Conservation (phyloP, 92 coral and sea anemone species). For the Paramuricea clavata region DNA sequence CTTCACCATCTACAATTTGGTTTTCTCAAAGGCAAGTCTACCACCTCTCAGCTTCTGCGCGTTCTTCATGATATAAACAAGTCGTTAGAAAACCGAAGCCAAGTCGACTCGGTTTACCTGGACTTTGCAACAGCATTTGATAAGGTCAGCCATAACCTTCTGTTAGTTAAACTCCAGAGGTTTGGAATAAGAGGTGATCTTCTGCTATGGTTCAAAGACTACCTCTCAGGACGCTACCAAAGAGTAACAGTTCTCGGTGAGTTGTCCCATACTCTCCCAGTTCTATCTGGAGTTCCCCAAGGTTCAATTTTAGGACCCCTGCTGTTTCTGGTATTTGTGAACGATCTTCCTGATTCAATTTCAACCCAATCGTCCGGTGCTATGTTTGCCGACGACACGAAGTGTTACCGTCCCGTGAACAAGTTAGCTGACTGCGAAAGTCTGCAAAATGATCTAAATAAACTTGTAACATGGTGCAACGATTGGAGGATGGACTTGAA, state of each 20-base stretch:
- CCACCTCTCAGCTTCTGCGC: conserved; percentile 19
- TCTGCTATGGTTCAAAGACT: not conserved
- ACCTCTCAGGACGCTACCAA: conserved; percentile 18
- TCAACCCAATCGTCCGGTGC: conserved; percentile 21
- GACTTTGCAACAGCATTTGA: conserved; percentile 16
- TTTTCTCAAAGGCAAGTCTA: not conserved
- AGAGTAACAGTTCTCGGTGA: conserved; percentile 12
- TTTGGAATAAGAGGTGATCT: not conserved
- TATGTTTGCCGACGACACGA: conserved; percentile 35
- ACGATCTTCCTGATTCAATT: conserved; percentile 21
- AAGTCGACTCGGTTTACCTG: not conserved
- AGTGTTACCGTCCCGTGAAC: conserved; percentile 4
- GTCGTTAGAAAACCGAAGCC: not conserved
- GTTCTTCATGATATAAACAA: conserved; percentile 3
- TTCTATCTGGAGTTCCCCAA: conserved; percentile 33
- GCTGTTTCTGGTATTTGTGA: conserved; percentile 7
- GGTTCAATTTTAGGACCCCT: conserved; percentile 29
- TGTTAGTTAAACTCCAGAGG: not conserved
- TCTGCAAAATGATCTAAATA: not conserved
- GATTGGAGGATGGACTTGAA: conserved; percentile 38
- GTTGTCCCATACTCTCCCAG: not conserved
- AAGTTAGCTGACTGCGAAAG: not conserved
- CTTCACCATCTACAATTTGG: conserved; percentile 15
- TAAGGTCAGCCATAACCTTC: conserved; percentile 12
- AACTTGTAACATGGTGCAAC: not conserved